These are phyloP conservation scores for Paraplagusia blochii DNA, from an alignment of 2,113 vertebrate genomes.

Conservation along the genomic window DNA sequence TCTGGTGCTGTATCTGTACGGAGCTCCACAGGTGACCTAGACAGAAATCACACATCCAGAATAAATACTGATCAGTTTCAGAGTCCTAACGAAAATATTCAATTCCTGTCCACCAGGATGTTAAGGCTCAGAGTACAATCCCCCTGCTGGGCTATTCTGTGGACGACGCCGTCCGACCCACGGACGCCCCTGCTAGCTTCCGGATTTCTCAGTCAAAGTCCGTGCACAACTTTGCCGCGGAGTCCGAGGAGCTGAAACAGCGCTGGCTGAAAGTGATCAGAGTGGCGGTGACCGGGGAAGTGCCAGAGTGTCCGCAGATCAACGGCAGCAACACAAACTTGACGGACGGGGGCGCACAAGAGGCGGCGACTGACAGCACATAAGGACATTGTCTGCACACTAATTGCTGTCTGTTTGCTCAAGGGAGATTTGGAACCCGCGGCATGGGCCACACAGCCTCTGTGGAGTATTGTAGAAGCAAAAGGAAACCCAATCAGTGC, in stretches of 20 bases:
- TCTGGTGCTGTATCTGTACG: slow-evolving; percentile 93
- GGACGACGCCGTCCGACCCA: slow-evolving; percentile 79
- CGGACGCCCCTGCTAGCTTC: slow-evolving; percentile 86
- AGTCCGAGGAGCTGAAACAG: slow-evolving; percentile 91
- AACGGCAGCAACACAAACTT: slow-evolving; percentile 21
- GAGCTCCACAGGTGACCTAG: slow-evolving; percentile 88
- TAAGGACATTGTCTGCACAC: slow-evolving; percentile 14
- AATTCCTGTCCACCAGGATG: slow-evolving; percentile 78
- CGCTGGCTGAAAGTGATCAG: slow-evolving; percentile 91
- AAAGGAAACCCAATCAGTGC: slow-evolving; percentile 29
- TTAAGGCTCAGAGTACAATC: slow-evolving; percentile 92
- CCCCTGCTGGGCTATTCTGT: slow-evolving; percentile 92
- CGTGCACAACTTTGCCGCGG: slow-evolving; percentile 89
- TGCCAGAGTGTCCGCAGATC: slow-evolving; percentile 59
- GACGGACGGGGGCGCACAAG: slow-evolving; percentile 52
- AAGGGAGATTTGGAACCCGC: slow-evolving; percentile 1
- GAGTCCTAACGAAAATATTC: neutral
- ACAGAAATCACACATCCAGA: neutral
- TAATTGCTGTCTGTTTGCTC: slow-evolving; percentile 5
- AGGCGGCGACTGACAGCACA: slow-evolving; percentile 55
- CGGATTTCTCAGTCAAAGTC: slow-evolving; percentile 94
- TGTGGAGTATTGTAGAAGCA: slow-evolving; percentile 4
- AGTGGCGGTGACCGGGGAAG: slow-evolving; percentile 88
- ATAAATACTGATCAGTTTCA: too few species aligned
- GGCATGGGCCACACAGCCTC: neutral